Evolutionary conservation across 2,113 vertebrate species (phyloP).

Genomic region (Nycticorax nycticorax): DNA sequence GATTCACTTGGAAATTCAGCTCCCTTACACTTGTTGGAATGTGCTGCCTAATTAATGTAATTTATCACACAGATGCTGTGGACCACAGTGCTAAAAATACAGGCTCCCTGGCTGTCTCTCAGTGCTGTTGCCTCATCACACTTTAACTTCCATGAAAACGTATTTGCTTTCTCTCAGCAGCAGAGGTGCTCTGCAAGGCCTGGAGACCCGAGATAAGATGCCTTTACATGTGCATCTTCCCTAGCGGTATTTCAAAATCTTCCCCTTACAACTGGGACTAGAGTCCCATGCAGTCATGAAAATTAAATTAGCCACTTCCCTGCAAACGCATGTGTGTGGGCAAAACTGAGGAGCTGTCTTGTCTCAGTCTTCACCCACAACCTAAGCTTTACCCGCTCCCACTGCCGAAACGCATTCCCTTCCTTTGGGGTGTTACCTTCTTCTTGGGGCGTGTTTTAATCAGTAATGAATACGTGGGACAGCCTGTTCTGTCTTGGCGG

Average conservation of each 20-base stretch:
- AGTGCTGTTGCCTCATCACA: background rate
- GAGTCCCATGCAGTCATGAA: background rate
- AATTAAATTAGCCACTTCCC: background rate
- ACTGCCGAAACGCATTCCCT: background rate
- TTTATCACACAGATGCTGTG: background rate
- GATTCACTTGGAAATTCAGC: background rate
- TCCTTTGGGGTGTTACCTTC: background rate
- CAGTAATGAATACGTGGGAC: rapidly evolving
- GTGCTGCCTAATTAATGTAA: background rate
- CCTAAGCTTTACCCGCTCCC: background rate
- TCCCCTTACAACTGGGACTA: background rate
- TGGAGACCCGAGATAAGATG: background rate
- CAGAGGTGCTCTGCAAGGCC: background rate
- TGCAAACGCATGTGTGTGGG: rapidly evolving
- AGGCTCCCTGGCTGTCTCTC: background rate
- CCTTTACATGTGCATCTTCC: background rate
- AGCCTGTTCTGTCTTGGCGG: background rate
- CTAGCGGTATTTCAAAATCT: background rate
- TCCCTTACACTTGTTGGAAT: background rate
- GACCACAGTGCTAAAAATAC: background rate
- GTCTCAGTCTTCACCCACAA: background rate
- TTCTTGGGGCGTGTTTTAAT: background rate
- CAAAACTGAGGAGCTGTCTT: background rate
- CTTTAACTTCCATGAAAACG: background rate
- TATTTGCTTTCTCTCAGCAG: background rate